Evolutionary conservation across 2,113 vertebrate species (phyloP).

Genomic region (Aviceda subcristata): DNA sequence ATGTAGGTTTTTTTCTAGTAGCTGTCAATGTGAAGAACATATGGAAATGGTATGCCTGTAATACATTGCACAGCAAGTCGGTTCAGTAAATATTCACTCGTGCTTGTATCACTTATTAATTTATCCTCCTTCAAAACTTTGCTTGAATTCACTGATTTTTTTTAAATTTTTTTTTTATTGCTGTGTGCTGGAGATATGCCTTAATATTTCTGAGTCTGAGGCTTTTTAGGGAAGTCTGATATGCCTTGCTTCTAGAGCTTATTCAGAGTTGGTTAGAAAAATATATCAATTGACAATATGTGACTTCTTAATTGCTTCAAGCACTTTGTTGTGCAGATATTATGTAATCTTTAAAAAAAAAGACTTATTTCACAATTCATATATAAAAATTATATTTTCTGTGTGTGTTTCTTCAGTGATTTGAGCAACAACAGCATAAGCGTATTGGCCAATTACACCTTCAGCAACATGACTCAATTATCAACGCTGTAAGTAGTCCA

Average conservation of each 20-base stretch:
- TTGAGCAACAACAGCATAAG: conserved; percentile 99
- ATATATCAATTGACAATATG: neutral
- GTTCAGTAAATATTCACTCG: neutral
- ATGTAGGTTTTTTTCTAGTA: neutral
- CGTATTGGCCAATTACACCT: conserved; percentile 84
- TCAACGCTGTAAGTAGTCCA: conserved; percentile 80
- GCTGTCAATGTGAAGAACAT: neutral
- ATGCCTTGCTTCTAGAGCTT: neutral
- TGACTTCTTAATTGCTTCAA: neutral
- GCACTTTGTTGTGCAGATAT: neutral
- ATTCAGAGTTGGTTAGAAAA: neutral
- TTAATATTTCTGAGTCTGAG: neutral
- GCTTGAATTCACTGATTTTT: neutral
- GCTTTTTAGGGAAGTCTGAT: neutral
- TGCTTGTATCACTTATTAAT: neutral
- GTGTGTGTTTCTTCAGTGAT: conserved; percentile 77
- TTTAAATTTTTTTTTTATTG: neutral
- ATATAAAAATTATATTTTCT: neutral
- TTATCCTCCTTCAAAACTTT: neutral
- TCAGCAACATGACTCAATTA: conserved; percentile 96
- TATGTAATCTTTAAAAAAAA: neutral
- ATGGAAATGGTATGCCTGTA: neutral
- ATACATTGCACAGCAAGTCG: neutral
- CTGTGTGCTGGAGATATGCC: neutral
- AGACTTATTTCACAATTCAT: neutral